A percentile compares a stretch with the other conserved stretches of the same genome.
phyloP scores from a whole-genome alignment of 2,797 vertebrate genomes.

The Cryptoprocta ferox region DNA sequence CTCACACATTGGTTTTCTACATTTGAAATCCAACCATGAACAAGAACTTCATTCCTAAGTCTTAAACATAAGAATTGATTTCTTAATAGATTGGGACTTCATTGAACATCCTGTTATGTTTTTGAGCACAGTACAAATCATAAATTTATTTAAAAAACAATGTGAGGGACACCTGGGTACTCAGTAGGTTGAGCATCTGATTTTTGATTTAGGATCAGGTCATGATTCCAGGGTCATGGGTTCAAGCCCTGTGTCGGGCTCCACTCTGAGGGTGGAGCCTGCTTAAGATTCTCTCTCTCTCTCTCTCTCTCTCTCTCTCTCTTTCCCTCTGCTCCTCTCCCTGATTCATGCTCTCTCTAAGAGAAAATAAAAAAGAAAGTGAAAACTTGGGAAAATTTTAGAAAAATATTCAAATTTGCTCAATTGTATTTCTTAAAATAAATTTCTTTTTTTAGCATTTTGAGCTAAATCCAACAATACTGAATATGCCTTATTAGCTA shows the following conservation, averaged over 20 bases:
- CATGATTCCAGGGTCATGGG: too few species aligned
- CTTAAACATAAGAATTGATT: background rate
- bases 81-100: background rate
- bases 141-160: background rate
- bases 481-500: background rate
- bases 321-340: too few species aligned
- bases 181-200: too few species aligned
- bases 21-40: background rate
- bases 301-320: too few species aligned
- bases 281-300: too few species aligned
- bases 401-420: background rate
- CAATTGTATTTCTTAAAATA: background rate
- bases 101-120: background rate
- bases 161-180: too few species aligned
- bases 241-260: too few species aligned
- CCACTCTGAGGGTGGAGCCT: too few species aligned
- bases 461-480: background rate
- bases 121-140: background rate
- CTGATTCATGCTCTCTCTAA: too few species aligned
- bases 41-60: background rate
- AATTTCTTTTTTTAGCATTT: conserved; percentile 22
- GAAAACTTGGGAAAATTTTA: background rate
- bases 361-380: background rate
- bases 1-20: background rate
- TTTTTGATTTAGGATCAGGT: too few species aligned